These are phyloP conservation scores for Carlito syrichta DNA, from an alignment of 2,113 vertebrate species.

Conservation along the genomic window DNA sequence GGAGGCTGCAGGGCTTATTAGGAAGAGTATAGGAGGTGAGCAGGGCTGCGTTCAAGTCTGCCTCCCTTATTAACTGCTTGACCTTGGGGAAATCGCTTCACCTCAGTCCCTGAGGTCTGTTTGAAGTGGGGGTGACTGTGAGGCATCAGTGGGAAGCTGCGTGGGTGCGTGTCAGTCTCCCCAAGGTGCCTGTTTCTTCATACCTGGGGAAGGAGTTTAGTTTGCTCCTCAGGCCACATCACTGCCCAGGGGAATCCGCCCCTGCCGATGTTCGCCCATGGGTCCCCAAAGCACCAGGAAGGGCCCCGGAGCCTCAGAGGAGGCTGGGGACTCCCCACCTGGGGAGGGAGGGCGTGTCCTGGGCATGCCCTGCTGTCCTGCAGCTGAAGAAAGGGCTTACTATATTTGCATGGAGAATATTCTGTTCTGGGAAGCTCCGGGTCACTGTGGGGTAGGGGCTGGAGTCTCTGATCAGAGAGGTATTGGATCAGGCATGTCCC, in stretches of 20 bases:
- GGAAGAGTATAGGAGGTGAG: background rate
- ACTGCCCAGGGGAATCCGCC: background rate
- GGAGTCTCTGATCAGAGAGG: background rate
- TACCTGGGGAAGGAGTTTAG: background rate
- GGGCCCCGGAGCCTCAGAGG: background rate
- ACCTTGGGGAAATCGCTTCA: fast-evolving
- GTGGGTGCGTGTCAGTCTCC: fast-evolving
- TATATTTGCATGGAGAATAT: background rate
- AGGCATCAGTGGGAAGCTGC: background rate
- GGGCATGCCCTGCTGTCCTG: background rate
- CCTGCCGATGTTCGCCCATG: fast-evolving
- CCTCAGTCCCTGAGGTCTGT: background rate
- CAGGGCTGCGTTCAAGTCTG: background rate
- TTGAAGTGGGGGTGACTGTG: background rate
- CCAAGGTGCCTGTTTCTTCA: background rate
- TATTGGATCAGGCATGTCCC: background rate
- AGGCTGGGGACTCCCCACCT: background rate
- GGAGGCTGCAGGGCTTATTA: background rate
- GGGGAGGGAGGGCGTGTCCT: background rate
- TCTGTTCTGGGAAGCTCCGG: background rate
- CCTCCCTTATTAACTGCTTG: fast-evolving
- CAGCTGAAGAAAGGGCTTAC: background rate
- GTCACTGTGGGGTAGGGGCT: background rate
- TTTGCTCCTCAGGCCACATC: fast-evolving
- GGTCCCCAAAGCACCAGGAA: background rate